These are phyloP conservation scores for Halictus quadricinctus DNA, from an alignment of 2,888 invertebrate species.

Conservation along the genomic window DNA sequence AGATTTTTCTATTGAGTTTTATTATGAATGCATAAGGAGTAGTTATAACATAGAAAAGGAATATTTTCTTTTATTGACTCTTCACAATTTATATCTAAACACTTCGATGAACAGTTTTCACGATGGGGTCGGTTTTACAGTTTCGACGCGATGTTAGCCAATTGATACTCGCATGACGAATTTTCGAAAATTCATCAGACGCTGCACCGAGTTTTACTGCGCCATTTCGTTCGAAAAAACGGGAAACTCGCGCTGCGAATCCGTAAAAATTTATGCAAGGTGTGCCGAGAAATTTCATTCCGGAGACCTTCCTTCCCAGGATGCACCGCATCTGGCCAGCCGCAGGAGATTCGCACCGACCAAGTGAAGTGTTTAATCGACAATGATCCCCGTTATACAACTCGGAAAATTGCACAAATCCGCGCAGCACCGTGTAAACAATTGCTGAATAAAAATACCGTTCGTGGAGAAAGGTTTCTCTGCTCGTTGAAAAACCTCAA, in stretches of 20 bases:
- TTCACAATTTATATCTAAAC: too few species aligned
- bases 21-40: too few species aligned
- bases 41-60: too few species aligned
- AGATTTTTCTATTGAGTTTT: too few species aligned
- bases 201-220: not conserved
- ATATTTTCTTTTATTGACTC: too few species aligned
- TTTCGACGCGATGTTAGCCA: not conserved
- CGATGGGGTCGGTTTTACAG: not conserved
- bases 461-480: not conserved
- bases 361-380: constrained; percentile 9
- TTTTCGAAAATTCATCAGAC: not conserved
- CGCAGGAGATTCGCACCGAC: not conserved
- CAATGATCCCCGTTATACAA: not conserved
- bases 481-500: not conserved
- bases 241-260: not conserved
- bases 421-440: not conserved
- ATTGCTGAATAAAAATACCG: not conserved
- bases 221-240: not conserved
- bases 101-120: not conserved
- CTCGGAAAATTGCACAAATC: not conserved
- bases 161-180: not conserved
- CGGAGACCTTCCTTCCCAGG: not conserved
- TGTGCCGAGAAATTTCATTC: not conserved
- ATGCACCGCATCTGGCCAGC: not conserved
- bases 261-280: constrained; percentile 1